A percentile compares a stretch with the other conserved stretches of the same genome.
Evolutionary conservation across 2,888 invertebrate genomes (phyloP).

Genomic region (Parelbella ahira): DNA sequence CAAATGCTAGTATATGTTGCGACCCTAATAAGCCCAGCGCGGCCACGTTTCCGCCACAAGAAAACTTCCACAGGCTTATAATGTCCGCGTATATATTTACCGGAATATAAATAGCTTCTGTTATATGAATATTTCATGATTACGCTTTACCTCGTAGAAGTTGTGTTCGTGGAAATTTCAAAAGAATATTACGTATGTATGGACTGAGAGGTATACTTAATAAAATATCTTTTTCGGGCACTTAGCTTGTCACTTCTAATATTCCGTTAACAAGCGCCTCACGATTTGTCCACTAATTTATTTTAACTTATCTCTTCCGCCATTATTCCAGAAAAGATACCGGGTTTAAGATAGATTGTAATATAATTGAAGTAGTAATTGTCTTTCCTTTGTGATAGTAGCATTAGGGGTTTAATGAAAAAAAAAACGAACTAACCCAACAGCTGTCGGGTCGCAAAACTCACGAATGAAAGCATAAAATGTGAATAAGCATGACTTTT

Average conservation of each 20-base stretch:
- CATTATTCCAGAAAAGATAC: no score
- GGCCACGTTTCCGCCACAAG: constrained; percentile 24
- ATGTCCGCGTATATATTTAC: constrained; percentile 30
- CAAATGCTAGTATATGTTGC: constrained; percentile 46
- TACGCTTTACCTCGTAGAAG: constrained; percentile 32
- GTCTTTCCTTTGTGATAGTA: constrained; percentile 24
- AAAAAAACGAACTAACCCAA: constrained; percentile 18
- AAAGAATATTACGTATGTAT: constrained; percentile 34
- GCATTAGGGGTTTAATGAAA: constrained; percentile 6
- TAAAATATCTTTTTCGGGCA: no score
- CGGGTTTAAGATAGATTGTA: no score
- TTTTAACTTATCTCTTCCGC: no score
- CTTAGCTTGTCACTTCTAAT: no score
- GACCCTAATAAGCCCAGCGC: constrained; percentile 31
- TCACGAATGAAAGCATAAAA: constrained; percentile 43
- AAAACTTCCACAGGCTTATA: constrained; percentile 27
- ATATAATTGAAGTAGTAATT: no score
- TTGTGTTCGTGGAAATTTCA: constrained; percentile 35
- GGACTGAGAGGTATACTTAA: background rate
- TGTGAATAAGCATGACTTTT: constrained; percentile 47
- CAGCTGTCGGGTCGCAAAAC: constrained; percentile 17
- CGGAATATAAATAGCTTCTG: constrained; percentile 35
- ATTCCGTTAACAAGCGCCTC: no score
- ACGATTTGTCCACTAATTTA: no score
- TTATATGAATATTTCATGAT: constrained; percentile 53